Evolutionary conservation across 2,797 vertebrate genomes (phyloP), one percentile per base, ranked within the genome.

Genomic region (Pipistrellus pipistrellus): DNA sequence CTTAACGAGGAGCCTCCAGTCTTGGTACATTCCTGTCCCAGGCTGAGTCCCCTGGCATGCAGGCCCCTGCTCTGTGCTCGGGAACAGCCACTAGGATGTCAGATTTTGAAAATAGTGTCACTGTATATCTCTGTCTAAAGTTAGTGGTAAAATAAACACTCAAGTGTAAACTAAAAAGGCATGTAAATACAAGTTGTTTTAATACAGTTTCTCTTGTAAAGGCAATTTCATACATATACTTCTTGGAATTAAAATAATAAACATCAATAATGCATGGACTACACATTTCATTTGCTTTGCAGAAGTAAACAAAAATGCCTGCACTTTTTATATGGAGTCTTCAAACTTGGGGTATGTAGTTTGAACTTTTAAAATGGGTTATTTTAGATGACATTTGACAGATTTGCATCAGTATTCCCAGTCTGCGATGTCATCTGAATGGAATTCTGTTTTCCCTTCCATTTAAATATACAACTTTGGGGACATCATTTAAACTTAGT

Each of bases 161-260:
- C 88, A 95, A 97, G 90, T 88, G 94, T 84, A 97, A 95, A 97
- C 96, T 96, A 94, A 97, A 97, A 87, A 97, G 87, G 94, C 97
- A 97, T 96, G 97, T 91, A 98, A 98, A 97, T 97, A 97, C 97
- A 97, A 97, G 93, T 97, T 95, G 89, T 97, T 98, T 96, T 95
- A 97, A 97, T 94, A 98, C 71, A 93, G 95, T 98, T 98, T 87
- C 97, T 98, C 96, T 98, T 97, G 95, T 96, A 96, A 97, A 96
- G 93, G 95, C 97, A 97, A 97, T 98, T 97, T 96, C 92, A 97
- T 96, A 97, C 91, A 97, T 76, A 87, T 83, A 90, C 90, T 97
- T 98, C 96, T 97, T 97, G 96, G 95, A 97, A 97, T 97, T 97
- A 98, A 97, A 97, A 97, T 98, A 96, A 97, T 94, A 97, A 85